Evolutionary conservation across 2,888 invertebrate genomes (phyloP), one percentile per base, ranked within the genome.

Genomic region (Geophilus truncorum): DNA sequence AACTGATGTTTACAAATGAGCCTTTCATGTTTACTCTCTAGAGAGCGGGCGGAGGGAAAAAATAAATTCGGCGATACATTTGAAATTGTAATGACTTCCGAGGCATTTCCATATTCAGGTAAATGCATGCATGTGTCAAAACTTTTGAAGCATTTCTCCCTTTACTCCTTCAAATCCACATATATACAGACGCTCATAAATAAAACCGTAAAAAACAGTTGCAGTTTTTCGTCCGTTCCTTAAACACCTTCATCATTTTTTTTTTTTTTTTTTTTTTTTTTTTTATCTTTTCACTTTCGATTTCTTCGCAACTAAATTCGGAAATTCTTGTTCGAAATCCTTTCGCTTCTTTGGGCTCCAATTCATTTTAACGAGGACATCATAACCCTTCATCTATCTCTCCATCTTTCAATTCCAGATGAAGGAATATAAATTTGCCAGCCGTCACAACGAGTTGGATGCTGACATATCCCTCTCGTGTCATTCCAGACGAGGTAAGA

Each of bases 391-490:
- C 51, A 51, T 51, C 51, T 51, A 51, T 51, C 70, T 70, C 70
- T 70, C 70, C 28, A 70, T 70, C 28, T 70, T 28, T 28, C 23
- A 70, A 70, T 70, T 70, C 70, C 70, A 70, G 70, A 70, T 70
- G 70, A 70, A 70, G 70, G 70, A 70, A 70, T 70, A 70, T 70
- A 25, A 70, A 70, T 70, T 70, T 70, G 70, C 70, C 70, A 51
- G 70, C 28, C 28, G 70, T 70, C 70, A 70, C 70, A 70, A 70
- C 70, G 70, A 25, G 70, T 70, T 70, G 70, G 70, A 70, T 70
- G 70, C 70, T 70, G 70, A 70, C 70, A 70, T 70, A 70, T 70
- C 70, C 70, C 70, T 70, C 70, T 23, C 70, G 70, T 70, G 70
- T 70, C 70, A 70, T 70, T 70, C 28, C 25, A 70, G 25, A 57